Percentiles rank a stretch among this genome's conserved stretches.
Evolutionary conservation across 2,888 invertebrate species (phyloP).

Genomic region (Leptinotarsa rubiginosa): DNA sequence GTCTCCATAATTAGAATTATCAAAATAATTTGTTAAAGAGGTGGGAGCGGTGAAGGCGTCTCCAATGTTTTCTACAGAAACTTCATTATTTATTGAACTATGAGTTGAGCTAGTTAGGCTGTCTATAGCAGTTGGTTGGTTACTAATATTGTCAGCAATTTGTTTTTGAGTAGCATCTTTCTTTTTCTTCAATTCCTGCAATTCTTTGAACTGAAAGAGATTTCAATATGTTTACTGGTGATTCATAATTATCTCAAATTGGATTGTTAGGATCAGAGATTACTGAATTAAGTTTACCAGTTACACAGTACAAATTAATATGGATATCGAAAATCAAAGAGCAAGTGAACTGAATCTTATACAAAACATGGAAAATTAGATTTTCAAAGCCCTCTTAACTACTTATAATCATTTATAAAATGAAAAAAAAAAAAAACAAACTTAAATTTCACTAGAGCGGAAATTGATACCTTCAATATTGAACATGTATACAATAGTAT

Average conservation of each 20-base stretch:
- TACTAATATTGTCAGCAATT: conserved; percentile 41
- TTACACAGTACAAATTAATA: too few species aligned
- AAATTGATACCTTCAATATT: too few species aligned
- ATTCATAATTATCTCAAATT: background rate
- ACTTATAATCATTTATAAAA: too few species aligned
- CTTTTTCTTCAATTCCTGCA: conserved; percentile 65
- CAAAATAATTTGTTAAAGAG: conserved; percentile 55
- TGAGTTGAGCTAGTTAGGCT: conserved; percentile 56
- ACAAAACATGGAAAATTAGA: too few species aligned
- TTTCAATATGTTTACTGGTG: background rate
- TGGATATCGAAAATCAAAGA: too few species aligned
- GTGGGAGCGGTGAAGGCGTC: conserved; percentile 16
- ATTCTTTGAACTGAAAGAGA: conserved; percentile 68
- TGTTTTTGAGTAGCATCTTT: conserved; percentile 49
- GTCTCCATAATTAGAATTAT: conserved; percentile 38
- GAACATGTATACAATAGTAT: too few species aligned
- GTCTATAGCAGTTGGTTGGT: conserved; percentile 49
- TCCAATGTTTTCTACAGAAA: conserved; percentile 24
- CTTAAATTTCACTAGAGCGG: too few species aligned
- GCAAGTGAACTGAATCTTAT: too few species aligned
- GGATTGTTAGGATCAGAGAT: background rate
- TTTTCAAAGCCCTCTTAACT: too few species aligned
- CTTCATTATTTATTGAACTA: conserved; percentile 48
- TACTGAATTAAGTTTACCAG: too few species aligned
- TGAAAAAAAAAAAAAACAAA: too few species aligned